A percentile compares a stretch with the other conserved stretches of the same genome.
These are phyloP conservation scores for Drosophila yooni DNA, from an alignment of 2,888 invertebrate genomes.

Conservation along the genomic window DNA sequence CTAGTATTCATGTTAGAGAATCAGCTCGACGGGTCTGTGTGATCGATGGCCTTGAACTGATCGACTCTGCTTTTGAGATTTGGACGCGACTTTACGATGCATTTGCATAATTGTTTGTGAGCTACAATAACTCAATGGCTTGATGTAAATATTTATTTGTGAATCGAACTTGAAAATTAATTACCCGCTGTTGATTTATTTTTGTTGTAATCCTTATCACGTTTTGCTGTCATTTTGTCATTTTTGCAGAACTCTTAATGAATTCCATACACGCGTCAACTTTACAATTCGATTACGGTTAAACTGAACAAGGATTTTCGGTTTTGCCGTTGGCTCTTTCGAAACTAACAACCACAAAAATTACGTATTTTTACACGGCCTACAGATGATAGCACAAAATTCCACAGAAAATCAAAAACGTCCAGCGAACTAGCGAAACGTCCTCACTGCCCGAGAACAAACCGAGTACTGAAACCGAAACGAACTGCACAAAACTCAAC, in stretches of 20 bases:
- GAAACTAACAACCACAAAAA: slow-evolving; percentile 25
- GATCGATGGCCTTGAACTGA: not conserved
- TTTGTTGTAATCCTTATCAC: slow-evolving; percentile 84
- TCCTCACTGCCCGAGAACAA: slow-evolving; percentile 60
- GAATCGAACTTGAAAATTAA: not conserved
- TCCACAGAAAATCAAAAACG: not conserved
- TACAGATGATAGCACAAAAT: slow-evolving; percentile 2
- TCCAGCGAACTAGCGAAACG: slow-evolving; percentile 25
- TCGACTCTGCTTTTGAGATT: not conserved
- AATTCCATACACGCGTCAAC: slow-evolving; percentile 55
- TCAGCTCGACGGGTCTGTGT: not conserved
- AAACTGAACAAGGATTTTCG: slow-evolving; percentile 6
- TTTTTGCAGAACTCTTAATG: slow-evolving; percentile 74
- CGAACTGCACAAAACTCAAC: slow-evolving; percentile 28
- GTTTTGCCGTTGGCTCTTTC: slow-evolving; percentile 35
- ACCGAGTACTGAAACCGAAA: slow-evolving; percentile 59
- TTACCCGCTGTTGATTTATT: slow-evolving; percentile 83
- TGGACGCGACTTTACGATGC: not conserved
- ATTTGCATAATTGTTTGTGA: not conserved
- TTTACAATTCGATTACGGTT: slow-evolving; percentile 6
- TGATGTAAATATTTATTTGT: not conserved
- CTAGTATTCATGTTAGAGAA: not conserved
- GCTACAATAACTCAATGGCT: not conserved
- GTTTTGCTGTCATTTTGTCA: slow-evolving; percentile 85
- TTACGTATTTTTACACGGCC: slow-evolving; percentile 55